Percentiles rank a stretch among this genome's conserved stretches.
These are phyloP conservation scores for Acrobasis consociella DNA, from an alignment of 2,888 invertebrate species.

Conservation along the genomic window DNA sequence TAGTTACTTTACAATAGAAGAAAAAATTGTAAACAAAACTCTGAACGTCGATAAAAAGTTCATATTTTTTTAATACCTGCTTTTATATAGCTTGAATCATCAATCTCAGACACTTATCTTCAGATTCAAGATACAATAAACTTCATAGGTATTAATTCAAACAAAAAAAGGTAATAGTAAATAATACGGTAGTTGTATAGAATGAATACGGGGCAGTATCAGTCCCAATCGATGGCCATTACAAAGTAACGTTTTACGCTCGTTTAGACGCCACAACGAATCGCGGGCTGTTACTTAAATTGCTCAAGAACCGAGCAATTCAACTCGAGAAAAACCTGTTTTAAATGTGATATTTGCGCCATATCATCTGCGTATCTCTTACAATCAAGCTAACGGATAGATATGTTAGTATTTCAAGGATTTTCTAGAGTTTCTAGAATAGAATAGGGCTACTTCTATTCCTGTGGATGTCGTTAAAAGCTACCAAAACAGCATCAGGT, in stretches of 20 bases:
- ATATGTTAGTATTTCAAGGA: constrained; percentile 20
- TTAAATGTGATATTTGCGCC: constrained; percentile 52
- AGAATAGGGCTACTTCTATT: no score
- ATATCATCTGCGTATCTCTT: constrained; percentile 54
- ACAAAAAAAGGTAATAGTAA: constrained; percentile 43
- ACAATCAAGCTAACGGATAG: constrained; percentile 38
- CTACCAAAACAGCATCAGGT: no score
- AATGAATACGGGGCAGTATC: constrained; percentile 42
- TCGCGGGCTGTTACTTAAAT: constrained; percentile 66
- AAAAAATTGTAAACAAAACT: no score
- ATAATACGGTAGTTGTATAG: constrained; percentile 46
- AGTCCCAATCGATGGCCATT: constrained; percentile 51
- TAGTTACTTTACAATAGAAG: no score
- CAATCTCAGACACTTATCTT: background rate
- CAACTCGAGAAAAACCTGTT: constrained; percentile 60
- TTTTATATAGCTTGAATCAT: background rate
- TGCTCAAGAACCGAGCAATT: constrained; percentile 58
- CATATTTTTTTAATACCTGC: no score
- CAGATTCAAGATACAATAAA: no score
- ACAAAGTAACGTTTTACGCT: constrained; percentile 60
- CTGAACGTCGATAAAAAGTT: no score
- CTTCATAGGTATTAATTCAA: constrained; percentile 21
- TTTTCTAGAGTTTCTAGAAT: no score
- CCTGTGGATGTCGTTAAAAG: no score
- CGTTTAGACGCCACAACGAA: constrained; percentile 56